Evolutionary conservation across 1,140 invertebrate genomes (phyloP).

Genomic region (Venustaconcha ellipsiformis): DNA sequence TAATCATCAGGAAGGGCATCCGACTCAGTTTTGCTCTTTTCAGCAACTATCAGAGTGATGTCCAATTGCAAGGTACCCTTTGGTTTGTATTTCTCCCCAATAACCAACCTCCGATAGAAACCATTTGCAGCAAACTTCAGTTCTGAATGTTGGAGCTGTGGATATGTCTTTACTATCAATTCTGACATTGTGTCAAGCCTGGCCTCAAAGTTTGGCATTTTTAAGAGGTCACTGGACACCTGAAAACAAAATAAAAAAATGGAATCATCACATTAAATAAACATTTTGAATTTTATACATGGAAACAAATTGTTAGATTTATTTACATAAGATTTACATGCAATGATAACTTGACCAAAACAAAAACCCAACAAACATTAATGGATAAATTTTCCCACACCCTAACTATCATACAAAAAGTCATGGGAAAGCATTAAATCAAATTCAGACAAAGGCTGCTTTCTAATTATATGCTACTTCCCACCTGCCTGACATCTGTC

Average conservation of each 20-base stretch:
- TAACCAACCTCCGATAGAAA: slow-evolving; percentile 42
- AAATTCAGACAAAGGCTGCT: too few species aligned
- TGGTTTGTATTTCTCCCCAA: slow-evolving; percentile 42
- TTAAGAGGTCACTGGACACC: slow-evolving; percentile 31
- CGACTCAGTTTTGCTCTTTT: slow-evolving; percentile 23
- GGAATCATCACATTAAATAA: slow-evolving; percentile 62
- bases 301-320: too few species aligned
- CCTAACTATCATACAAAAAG: too few species aligned
- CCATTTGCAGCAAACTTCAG: slow-evolving; percentile 29
- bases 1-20: slow-evolving; percentile 39
- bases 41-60: slow-evolving; percentile 35
- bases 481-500: too few species aligned
- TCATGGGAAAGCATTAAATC: too few species aligned
- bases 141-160: slow-evolving; percentile 23
- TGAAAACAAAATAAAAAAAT: slow-evolving; percentile 27
- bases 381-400: too few species aligned
- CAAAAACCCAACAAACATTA: too few species aligned
- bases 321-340: too few species aligned
- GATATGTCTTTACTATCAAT: slow-evolving; percentile 27
- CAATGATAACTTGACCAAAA: too few species aligned
- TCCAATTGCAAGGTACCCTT: slow-evolving; percentile 13
- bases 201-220: slow-evolving; percentile 35
- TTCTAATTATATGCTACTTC: too few species aligned
- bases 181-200: slow-evolving; percentile 29
- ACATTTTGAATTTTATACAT: slow-evolving; percentile 60